Evolutionary conservation across 2,797 vertebrate genomes (phyloP).

Genomic region (Melanotaenia maccullochi): DNA sequence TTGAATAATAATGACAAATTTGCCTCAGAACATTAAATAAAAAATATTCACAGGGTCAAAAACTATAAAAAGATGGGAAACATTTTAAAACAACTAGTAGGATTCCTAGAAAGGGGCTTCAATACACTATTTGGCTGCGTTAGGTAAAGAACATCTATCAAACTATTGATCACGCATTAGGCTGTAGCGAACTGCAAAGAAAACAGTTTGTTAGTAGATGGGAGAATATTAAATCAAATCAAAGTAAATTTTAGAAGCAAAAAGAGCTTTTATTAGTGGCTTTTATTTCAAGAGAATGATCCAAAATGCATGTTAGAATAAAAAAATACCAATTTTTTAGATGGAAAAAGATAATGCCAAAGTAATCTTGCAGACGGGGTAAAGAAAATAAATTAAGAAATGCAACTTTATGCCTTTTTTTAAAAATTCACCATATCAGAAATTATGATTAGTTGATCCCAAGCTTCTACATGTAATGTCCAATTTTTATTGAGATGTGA

Average conservation of each 20-base stretch:
- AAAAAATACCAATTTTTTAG: not conserved
- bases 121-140: not conserved
- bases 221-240: not conserved
- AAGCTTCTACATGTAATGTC: not conserved
- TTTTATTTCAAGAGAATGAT: not conserved
- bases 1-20: too few relatives aligned
- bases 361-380: too few relatives aligned
- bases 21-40: too few relatives aligned
- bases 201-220: not conserved
- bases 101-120: too few relatives aligned
- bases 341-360: too few relatives aligned
- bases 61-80: too few relatives aligned
- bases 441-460: not conserved
- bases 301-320: not conserved
- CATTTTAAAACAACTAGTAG: too few relatives aligned
- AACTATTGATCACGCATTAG: not conserved
- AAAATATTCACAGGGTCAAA: too few relatives aligned
- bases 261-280: not conserved
- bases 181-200: not conserved
- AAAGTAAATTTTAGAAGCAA: not conserved
- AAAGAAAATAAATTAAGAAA: not conserved
- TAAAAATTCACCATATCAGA: not conserved
- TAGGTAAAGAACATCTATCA: not conserved
- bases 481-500: constrained; percentile 4
- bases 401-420: not conserved